These are phyloP conservation scores for Trachemys scripta DNA, from an alignment of 2,113 vertebrate genomes.

Conservation along the genomic window DNA sequence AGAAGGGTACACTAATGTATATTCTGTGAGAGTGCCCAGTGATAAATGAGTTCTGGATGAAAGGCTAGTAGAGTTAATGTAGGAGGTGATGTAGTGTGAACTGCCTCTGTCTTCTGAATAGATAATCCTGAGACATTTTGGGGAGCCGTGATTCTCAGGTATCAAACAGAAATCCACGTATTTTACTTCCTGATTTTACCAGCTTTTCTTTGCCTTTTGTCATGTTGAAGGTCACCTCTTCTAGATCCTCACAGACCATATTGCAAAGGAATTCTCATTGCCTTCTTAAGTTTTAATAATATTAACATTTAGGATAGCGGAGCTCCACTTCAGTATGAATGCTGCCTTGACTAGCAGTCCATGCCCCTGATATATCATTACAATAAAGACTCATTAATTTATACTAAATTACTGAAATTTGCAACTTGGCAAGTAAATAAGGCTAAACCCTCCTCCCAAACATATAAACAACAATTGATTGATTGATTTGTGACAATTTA, in stretches of 20 bases:
- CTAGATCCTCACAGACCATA: not conserved
- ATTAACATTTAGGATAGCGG: not conserved
- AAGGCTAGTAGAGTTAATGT: not conserved
- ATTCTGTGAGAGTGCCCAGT: not conserved
- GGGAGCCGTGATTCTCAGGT: not conserved
- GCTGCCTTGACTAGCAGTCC: conserved; percentile 6
- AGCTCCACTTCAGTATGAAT: not conserved
- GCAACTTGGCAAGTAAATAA: not conserved
- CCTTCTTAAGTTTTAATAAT: not conserved
- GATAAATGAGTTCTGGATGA: not conserved
- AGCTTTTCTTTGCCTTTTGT: not conserved
- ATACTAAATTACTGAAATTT: conserved; percentile 18
- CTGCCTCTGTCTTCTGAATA: not conserved
- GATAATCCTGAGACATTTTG: not conserved
- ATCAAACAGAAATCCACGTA: not conserved
- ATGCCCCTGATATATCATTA: not conserved
- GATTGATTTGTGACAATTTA: not conserved
- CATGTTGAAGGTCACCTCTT: not conserved
- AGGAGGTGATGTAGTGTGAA: not conserved
- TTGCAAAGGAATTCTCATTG: not conserved
- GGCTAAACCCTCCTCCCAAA: not conserved
- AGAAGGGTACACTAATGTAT: not conserved
- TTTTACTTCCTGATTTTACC: not conserved
- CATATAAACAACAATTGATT: not conserved
- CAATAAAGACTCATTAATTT: conserved; percentile 5